Conservation (phyloP, 35 echinoderm and acorn worm genomes). For the Lytechinus variegatus region DNA sequence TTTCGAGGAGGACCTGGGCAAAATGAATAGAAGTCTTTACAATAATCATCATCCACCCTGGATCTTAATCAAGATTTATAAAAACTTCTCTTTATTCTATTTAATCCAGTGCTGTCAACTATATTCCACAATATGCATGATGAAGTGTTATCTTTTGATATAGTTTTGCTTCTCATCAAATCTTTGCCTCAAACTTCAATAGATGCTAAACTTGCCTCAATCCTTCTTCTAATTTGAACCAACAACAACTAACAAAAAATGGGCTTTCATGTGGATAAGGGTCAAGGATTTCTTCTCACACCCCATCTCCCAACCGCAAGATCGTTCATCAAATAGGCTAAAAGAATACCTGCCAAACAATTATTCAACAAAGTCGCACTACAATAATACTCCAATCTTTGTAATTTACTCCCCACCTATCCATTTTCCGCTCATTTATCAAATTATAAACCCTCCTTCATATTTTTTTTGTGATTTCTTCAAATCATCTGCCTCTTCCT, state of each 20-base stretch:
- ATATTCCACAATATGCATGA: background rate
- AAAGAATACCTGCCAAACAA: background rate
- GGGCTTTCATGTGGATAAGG: background rate
- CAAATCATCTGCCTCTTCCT: background rate
- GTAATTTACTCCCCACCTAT: background rate
- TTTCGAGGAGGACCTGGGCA: background rate
- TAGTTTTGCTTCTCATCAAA: background rate
- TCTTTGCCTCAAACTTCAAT: background rate
- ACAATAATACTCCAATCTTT: background rate
- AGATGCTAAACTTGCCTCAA: background rate
- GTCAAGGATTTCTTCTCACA: background rate
- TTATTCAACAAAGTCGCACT: background rate
- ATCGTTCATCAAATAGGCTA: background rate
- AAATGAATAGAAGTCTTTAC: background rate
- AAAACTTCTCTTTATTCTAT: background rate
- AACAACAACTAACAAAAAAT: background rate
- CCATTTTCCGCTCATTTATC: background rate
- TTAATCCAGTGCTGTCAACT: background rate
- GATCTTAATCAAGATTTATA: background rate
- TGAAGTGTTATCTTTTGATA: background rate
- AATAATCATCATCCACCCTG: background rate
- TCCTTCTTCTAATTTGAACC: background rate
- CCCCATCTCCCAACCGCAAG: background rate
- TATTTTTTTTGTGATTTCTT: background rate
- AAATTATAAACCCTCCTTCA: background rate